Conservation (phyloP, 1,140 invertebrate genomes). For the Eriocheir sinensis region DNA sequence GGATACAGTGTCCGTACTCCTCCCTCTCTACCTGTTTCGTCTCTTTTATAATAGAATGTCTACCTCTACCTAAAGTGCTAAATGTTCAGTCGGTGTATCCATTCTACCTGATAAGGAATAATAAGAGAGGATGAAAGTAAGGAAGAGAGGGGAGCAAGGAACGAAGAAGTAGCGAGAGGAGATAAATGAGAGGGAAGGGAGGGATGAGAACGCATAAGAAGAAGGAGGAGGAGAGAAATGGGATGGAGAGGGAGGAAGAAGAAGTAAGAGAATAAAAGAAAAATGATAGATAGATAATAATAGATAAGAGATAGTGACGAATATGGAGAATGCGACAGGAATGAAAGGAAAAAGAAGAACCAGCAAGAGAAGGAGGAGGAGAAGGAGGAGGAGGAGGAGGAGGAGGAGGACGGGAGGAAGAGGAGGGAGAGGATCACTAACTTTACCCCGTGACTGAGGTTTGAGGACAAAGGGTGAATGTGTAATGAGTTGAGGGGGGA, state of each 20-base stretch:
- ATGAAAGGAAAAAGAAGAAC: no score
- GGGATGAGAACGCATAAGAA: background rate
- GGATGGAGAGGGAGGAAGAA: no score
- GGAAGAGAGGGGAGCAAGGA: background rate
- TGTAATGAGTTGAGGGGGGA: background rate
- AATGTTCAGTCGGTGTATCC: no score
- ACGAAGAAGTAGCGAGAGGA: background rate
- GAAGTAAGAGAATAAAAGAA: no score
- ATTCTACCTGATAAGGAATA: no score
- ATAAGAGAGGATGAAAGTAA: background rate
- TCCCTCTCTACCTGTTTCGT: no score
- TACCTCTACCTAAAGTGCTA: no score
- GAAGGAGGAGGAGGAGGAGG: background rate
- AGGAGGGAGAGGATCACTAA: no score
- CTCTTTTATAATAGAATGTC: no score
- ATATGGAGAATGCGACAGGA: no score
- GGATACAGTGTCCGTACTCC: no score
- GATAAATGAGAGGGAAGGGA: background rate
- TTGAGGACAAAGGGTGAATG: background rate
- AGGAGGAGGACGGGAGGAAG: background rate
- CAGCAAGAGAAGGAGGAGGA: background rate
- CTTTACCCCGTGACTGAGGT: no score
- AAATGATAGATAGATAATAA: background rate
- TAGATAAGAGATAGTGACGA: background rate
- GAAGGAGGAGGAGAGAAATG: background rate